Base-by-base conservation (phyloP, 1,140 invertebrate genomes). In the Lordiphosa mommai region DNA sequence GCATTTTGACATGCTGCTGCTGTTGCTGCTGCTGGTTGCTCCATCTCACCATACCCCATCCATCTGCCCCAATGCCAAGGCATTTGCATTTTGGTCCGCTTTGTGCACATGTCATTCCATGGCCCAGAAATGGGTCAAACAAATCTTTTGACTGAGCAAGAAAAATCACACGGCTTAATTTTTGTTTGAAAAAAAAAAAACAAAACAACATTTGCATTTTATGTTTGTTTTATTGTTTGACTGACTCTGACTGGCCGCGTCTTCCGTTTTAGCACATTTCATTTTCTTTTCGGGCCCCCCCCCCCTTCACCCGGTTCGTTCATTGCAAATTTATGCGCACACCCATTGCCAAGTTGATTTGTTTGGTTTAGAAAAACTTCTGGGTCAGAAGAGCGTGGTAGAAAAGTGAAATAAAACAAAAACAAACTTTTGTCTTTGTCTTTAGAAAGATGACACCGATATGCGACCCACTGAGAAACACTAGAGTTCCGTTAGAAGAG, bases 111-210 rank as follows among this genome's bases (percentile, higher is more conserved):
- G 77, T 84, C 77, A 82, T 71, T 68, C 65, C 67, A 68, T 48
- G 37, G 46, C 37, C 48, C 55, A 38, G 53, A 82, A 82, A 82
- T 82, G 77, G 76, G 76, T 82, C 76, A 82, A 80, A 82, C 77
- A 82, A 82, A 82, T 82, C 76, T 82, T 74, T 57, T 41, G 53
- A 41, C 51, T 49, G 36, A 56, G 41, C 50, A 14, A 84, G 77
- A 82, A 80, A 82, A 52, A 84, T 82, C 76, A 68, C 76, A 82
- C 76, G 76, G 77, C 77, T 84, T 82, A 76, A 79, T 79, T 79
- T 79, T 43, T 80, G 65, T 80, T 65, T 65, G 49, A 51, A 49
- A 46, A 44, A 38, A 30, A 2, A 34, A 17, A 13, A 23, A 30
- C 34, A 55, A 32, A 61, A 30, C 7, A 17, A 12, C 61, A 80